Evolutionary conservation across 2,888 invertebrate species (phyloP).

Genomic region (Scotopteryx bipunctaria): DNA sequence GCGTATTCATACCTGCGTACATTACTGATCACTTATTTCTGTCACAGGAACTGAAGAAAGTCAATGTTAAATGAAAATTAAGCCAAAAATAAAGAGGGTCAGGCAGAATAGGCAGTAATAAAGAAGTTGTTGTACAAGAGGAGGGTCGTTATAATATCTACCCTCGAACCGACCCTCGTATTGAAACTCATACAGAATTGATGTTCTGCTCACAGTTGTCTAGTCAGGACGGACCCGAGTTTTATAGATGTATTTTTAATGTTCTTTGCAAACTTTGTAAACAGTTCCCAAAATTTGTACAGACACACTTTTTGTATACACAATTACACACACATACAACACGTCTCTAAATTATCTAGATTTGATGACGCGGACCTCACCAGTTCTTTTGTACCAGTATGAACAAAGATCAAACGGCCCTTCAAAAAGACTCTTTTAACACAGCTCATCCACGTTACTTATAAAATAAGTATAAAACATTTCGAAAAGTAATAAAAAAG

Average conservation of each 20-base stretch:
- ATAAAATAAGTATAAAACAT: conserved; percentile 1
- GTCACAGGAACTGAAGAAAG: not conserved
- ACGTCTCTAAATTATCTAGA: too few species aligned
- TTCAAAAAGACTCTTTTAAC: too few species aligned
- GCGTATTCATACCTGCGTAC: not conserved
- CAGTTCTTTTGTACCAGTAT: too few species aligned
- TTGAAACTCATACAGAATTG: conserved; percentile 56
- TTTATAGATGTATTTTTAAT: conserved; percentile 49
- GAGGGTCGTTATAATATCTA: conserved; percentile 60
- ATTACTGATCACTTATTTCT: not conserved
- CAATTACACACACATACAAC: too few species aligned
- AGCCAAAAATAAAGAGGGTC: conserved; percentile 19
- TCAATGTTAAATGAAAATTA: conserved; percentile 7
- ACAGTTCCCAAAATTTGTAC: conserved; percentile 28
- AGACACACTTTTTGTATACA: too few species aligned
- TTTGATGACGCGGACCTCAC: too few species aligned
- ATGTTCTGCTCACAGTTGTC: conserved; percentile 50
- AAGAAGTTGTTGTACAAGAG: conserved; percentile 52
- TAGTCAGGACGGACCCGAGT: conserved; percentile 38
- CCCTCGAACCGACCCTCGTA: conserved; percentile 52
- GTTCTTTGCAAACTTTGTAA: conserved; percentile 28
- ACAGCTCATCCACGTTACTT: too few species aligned
- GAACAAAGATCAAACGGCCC: too few species aligned
- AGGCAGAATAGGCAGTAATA: conserved; percentile 48
- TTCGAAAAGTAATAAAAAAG: conserved; percentile 20